Base-by-base conservation (phyloP, 1,140 invertebrate species). In the Drosophila sp. region DNA sequence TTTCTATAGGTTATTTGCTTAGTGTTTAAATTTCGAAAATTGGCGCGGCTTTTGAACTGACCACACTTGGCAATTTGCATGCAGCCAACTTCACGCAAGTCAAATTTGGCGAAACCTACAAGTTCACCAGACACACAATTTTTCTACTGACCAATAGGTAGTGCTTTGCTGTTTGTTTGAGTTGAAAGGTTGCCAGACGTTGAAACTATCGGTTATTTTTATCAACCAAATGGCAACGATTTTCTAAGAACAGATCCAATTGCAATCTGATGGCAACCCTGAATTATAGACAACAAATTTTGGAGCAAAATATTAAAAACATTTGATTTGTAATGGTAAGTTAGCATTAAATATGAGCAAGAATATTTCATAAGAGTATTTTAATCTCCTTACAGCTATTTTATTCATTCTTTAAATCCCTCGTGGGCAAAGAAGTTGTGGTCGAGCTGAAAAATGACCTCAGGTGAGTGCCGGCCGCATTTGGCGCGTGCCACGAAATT, bases 381-480 rank as follows among this genome's bases (percentile, higher is more conserved):
- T 3, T 4, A 32, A n/a, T 3, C 5, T 0, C 5, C n/a, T 11
- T 27, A 25, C 54, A 92, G 97, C 93, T 99, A 48, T 99, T 99
- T 92, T 99, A 99, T 92, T 99, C 99, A 21, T 99, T 99, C 93
- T 99, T 99, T 93, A 99, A 99, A 92, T 99, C 98, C 0, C 93
- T 99, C 1, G 97, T 99, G 48, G 99, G 99, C 1, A 99, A 99
- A 92, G 99, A 99, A 92, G 98, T 99, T 0, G 97, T 99, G 0
- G 98, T 99, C 0, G 99, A 99, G 93, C 93, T 99, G 16, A 99
- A 99, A 93, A 99, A 99, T 94, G 98, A 99, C 93, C 94, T 99
- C 6, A 97, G 97, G 97, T 97, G 92, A 93, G 89, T 40, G 2
- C 0, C 32, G 45, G 3, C 1, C 36, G 50, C 21, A 48, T 40